phyloP scores from a whole-genome alignment of 2,797 vertebrate species.

The Anabacerthia variegaticeps region DNA sequence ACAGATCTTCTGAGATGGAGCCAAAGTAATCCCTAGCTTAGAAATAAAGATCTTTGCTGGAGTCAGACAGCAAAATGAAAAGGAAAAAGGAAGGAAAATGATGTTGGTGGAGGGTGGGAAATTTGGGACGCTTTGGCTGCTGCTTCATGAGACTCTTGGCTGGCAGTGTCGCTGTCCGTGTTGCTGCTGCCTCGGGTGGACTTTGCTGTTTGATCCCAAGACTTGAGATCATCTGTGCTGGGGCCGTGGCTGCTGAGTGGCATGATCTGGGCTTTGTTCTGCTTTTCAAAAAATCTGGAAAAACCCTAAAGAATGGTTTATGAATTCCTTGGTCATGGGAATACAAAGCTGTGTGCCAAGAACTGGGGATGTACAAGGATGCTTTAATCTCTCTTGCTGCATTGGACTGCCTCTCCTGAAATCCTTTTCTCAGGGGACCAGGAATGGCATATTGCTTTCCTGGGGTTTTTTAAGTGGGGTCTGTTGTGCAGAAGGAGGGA shows the following conservation, averaged over 20 bases:
- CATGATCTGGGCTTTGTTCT: neutral
- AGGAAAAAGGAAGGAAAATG: neutral
- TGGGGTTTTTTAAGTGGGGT: neutral
- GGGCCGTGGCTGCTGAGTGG: neutral
- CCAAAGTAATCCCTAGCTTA: neutral
- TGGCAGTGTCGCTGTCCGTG: neutral
- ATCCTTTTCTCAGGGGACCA: neutral
- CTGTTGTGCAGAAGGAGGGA: neutral
- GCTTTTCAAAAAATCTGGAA: neutral
- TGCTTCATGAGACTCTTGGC: accelerated
- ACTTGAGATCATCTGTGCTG: neutral
- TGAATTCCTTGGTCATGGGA: neutral
- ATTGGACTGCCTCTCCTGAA: neutral
- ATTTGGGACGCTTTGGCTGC: neutral
- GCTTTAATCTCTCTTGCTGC: accelerated
- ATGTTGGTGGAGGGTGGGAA: neutral
- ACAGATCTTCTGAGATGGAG: neutral
- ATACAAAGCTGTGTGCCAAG: neutral
- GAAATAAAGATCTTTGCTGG: conserved; percentile 41
- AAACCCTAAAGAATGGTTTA: neutral
- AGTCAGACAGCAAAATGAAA: neutral
- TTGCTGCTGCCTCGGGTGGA: neutral
- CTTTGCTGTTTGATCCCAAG: neutral
- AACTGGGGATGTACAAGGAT: accelerated
- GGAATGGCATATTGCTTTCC: neutral